Base-by-base conservation (phyloP, 2,113 vertebrate genomes). In the Microcebus murinus region DNA sequence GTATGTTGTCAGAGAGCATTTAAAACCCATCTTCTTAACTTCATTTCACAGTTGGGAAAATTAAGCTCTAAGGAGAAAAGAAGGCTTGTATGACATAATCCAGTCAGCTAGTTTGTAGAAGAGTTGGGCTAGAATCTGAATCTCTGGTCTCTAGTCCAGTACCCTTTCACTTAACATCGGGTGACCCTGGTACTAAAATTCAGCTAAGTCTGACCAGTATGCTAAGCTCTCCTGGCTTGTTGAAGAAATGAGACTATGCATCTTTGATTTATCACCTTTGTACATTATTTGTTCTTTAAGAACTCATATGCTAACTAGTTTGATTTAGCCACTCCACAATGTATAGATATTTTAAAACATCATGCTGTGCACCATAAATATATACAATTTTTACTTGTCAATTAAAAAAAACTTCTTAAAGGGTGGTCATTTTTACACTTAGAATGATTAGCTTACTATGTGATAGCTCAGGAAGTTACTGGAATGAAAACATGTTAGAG, bases 261-360 rank as follows among this genome's bases (percentile, higher is more conserved):
- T 48, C 50, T 83, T 27, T 73, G 76, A 83, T n/a, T 50, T 73
- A 76, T 67, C 15, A 61, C 12, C 18, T 95, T 20, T 71, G 3
- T 48, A 65, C 50, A 45, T 57, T 89, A 65, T 90, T 95, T 91
- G 50, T 84, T 87, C 18, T 55, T 95, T 91, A 52, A 67, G 20
- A 96, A 63, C 4, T 65, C 74, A 92, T 57, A 34, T 55, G 52
- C 4, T 73, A 61, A 91, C 70, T 70, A 23, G 23, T 11, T 73
- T 63, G 17, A 57, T 42, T 68, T 74, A n/a, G 13, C n/a, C 36
- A 57, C 67, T 77, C 59, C 39, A 50, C n/a, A 83, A 48, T 31
- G 25, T 57, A 59, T 23, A 57, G 17, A 31, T 25, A 77, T 76
- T 65, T 85, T 13, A 76, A 74, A 52, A 25, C 13, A 52, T 67